These are phyloP conservation scores for Puntigrus tetrazona DNA, from an alignment of 2,113 vertebrate species.

Conservation along the genomic window DNA sequence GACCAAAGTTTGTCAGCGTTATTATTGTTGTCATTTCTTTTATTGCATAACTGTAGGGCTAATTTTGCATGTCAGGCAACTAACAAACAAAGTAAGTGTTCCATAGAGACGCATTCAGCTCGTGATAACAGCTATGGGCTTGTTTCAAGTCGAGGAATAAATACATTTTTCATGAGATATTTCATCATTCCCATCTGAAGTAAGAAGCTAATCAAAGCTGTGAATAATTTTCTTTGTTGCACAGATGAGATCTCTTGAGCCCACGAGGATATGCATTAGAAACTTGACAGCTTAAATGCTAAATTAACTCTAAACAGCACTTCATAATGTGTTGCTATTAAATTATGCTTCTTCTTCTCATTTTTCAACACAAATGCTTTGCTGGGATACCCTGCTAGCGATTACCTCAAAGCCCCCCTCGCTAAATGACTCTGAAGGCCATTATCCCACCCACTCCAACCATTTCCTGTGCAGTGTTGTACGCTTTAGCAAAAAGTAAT, in stretches of 20 bases:
- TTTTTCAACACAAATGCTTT: conserved; percentile 4
- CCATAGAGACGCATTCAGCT: conserved; percentile 8
- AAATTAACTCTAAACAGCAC: conserved; percentile 26
- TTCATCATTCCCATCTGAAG: conserved; percentile 20
- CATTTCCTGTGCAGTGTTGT: too few species aligned
- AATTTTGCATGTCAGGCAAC: conserved; percentile 39
- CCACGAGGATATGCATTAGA: neutral
- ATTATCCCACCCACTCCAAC: conserved; percentile 5
- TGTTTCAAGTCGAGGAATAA: conserved; percentile 22
- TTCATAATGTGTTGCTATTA: conserved; percentile 1
- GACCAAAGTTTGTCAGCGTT: conserved; percentile 30
- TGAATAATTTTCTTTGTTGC: conserved; percentile 23
- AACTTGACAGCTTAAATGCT: conserved; percentile 1
- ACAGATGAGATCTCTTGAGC: neutral
- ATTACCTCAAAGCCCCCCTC: neutral
- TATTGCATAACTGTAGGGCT: conserved; percentile 42
- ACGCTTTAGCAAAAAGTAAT: conserved; percentile 28
- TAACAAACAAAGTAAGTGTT: conserved; percentile 41
- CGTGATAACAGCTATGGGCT: conserved; percentile 39
- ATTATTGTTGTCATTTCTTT: conserved; percentile 37
- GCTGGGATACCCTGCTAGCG: neutral
- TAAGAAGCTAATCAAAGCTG: conserved; percentile 20
- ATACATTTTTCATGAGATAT: conserved; percentile 19
- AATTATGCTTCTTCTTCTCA: conserved; percentile 20
- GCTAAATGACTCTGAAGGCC: neutral